phyloP scores from a whole-genome alignment of 2,888 invertebrate genomes.

The Drosophila nr. perissopoda region DNA sequence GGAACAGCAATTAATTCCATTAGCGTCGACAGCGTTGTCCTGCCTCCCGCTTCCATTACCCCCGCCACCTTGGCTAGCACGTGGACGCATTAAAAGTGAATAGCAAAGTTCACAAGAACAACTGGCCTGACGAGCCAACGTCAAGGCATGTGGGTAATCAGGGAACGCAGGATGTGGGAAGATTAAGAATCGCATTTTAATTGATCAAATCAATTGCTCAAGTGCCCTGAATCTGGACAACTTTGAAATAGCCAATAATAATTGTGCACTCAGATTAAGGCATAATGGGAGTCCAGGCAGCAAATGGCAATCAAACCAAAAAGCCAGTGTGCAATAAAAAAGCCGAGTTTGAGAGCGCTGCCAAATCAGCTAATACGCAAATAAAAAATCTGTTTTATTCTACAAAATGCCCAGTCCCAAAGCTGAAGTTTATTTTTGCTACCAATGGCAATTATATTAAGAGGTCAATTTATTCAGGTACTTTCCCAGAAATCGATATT shows the following conservation, averaged over 20 bases:
- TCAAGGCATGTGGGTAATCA: conserved; percentile 3
- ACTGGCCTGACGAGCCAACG: not conserved
- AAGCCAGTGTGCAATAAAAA: conserved; percentile 15
- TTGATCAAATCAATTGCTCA: conserved; percentile 56
- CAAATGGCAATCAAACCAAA: not conserved
- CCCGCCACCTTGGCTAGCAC: not conserved
- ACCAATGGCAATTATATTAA: conserved; percentile 4
- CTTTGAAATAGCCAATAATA: conserved; percentile 68
- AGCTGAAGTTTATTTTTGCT: not conserved
- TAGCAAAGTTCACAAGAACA: conserved; percentile 21
- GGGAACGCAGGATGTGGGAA: not conserved
- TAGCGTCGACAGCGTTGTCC: conserved; percentile 44
- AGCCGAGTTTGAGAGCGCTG: conserved; percentile 8
- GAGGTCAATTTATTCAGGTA: not conserved
- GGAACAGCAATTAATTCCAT: conserved; percentile 72
- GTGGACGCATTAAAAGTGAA: conserved; percentile 31
- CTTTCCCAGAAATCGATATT: not conserved
- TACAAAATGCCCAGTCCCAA: not conserved
- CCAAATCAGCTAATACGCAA: not conserved
- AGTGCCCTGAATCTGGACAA: conserved; percentile 50
- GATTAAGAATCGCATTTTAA: conserved; percentile 20
- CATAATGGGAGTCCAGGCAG: not conserved
- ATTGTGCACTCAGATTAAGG: conserved; percentile 24
- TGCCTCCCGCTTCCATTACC: conserved; percentile 9
- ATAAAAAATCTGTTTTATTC: conserved; percentile 27